A percentile compares a stretch with the other conserved stretches of the same genome.
Evolutionary conservation across 2,888 invertebrate species (phyloP).

Genomic region (Charanyca ferruginea): DNA sequence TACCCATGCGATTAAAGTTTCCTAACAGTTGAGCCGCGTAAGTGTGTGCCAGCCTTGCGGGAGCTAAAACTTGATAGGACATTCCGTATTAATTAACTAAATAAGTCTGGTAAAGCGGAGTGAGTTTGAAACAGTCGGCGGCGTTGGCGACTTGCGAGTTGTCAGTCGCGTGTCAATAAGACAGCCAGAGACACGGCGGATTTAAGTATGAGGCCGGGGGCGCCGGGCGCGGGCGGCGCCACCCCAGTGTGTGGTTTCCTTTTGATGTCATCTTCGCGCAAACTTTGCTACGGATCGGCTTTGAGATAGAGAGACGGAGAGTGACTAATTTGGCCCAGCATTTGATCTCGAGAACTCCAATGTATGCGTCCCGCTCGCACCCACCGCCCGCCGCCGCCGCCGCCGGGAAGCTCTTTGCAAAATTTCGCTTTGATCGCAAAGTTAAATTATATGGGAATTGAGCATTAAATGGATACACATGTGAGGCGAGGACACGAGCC

Average conservation of each 20-base stretch:
- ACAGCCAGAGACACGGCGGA: conserved; percentile 89
- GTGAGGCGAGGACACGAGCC: conserved; percentile 76
- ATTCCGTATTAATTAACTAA: conserved; percentile 91
- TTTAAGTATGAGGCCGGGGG: conserved; percentile 87
- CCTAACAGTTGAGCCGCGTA: conserved; percentile 79
- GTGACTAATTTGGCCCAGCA: conserved; percentile 92
- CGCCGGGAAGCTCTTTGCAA: conserved; percentile 90
- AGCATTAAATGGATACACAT: conserved; percentile 91
- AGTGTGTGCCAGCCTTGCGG: conserved; percentile 84
- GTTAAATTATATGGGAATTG: conserved; percentile 92
- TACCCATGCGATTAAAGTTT: conserved; percentile 86
- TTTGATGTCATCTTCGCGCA: conserved; percentile 92
- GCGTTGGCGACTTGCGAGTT: conserved; percentile 87
- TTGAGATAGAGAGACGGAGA: conserved; percentile 92
- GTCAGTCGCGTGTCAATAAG: conserved; percentile 91
- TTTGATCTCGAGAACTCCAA: conserved; percentile 90
- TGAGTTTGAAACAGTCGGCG: conserved; percentile 82
- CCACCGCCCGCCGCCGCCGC: conserved; percentile 83
- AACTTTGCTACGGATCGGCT: conserved; percentile 92
- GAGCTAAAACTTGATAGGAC: conserved; percentile 88
- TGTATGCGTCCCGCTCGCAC: conserved; percentile 87
- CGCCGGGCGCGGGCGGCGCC: conserved; percentile 77
- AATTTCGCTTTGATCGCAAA: conserved; percentile 91
- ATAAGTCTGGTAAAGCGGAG: conserved; percentile 88
- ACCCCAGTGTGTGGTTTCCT: conserved; percentile 91